Conservation (phyloP, 1,140 invertebrate species). For the Cardiocondyla obscurior region DNA sequence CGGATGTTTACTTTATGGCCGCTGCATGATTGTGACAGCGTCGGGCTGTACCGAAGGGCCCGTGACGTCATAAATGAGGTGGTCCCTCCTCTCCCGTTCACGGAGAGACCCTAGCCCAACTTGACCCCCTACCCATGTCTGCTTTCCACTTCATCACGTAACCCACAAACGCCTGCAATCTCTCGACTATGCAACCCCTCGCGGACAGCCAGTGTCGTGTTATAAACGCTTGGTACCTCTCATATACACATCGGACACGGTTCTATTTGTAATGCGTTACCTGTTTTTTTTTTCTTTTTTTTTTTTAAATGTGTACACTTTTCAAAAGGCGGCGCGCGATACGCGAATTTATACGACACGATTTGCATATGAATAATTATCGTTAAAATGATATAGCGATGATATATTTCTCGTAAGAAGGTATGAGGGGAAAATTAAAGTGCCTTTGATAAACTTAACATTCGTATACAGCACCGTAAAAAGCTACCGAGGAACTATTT, state of each 20-base stretch:
- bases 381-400: neutral
- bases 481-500: neutral
- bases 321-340: neutral
- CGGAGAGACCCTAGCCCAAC: constrained; percentile 31
- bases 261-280: constrained; percentile 22
- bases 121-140: constrained; percentile 40
- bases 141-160: constrained; percentile 48
- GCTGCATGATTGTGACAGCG: constrained; percentile 74
- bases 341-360: neutral
- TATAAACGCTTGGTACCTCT: constrained; percentile 43
- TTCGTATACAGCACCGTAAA: neutral
- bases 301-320: neutral
- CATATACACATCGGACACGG: constrained; percentile 25
- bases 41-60: constrained; percentile 52
- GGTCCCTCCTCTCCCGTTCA: constrained; percentile 29
- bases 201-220: constrained; percentile 45
- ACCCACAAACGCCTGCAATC: constrained; percentile 51
- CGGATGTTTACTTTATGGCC: constrained; percentile 74
- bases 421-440: constrained; percentile 4
- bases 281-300: constrained; percentile 17
- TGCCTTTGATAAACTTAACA: neutral
- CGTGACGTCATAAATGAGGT: constrained; percentile 71
- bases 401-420: constrained; percentile 8
- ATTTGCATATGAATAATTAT: constrained; percentile 22
- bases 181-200: constrained; percentile 46